These are phyloP conservation scores for Hydriomena furcata DNA, from an alignment of 2,888 invertebrate genomes.

Conservation along the genomic window DNA sequence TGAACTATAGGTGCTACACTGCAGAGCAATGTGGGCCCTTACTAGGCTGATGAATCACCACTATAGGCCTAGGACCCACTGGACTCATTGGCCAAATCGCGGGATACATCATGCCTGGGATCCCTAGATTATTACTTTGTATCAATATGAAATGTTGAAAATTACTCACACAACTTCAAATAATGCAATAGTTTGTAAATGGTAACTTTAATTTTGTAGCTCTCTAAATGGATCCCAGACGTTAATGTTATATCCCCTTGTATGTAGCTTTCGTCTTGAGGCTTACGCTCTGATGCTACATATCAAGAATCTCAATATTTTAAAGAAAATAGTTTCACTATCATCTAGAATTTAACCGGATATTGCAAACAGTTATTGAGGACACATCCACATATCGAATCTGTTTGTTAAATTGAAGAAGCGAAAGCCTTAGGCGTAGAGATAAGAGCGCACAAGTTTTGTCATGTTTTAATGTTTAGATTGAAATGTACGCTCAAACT, in stretches of 20 bases:
- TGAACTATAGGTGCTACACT: constrained; percentile 75
- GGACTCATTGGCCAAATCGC: constrained; percentile 27
- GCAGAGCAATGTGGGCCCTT: constrained; percentile 48
- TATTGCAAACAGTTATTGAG: constrained; percentile 25
- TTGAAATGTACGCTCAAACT: constrained; percentile 43
- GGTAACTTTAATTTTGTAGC: constrained; percentile 24
- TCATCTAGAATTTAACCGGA: constrained; percentile 20
- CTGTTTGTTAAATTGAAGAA: constrained; percentile 34
- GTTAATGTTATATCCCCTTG: constrained; percentile 28
- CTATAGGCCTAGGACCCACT: constrained; percentile 17
- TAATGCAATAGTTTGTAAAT: constrained; percentile 18
- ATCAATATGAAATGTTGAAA: constrained; percentile 23
- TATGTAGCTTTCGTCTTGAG: constrained; percentile 61
- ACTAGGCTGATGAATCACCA: constrained; percentile 10
- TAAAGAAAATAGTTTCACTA: constrained; percentile 41
- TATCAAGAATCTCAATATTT: constrained; percentile 75
- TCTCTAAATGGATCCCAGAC: constrained; percentile 31
- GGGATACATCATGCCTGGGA: constrained; percentile 22
- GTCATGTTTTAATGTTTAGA: constrained; percentile 55
- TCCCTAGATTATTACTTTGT: constrained; percentile 9
- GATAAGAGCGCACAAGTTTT: constrained; percentile 50
- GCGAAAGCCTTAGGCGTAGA: constrained; percentile 60
- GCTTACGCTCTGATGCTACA: constrained; percentile 68
- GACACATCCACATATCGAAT: constrained; percentile 28
- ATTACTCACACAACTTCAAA: constrained; percentile 13